phyloP scores from a whole-genome alignment of 2,797 vertebrate species.

The Lepus townsendii region DNA sequence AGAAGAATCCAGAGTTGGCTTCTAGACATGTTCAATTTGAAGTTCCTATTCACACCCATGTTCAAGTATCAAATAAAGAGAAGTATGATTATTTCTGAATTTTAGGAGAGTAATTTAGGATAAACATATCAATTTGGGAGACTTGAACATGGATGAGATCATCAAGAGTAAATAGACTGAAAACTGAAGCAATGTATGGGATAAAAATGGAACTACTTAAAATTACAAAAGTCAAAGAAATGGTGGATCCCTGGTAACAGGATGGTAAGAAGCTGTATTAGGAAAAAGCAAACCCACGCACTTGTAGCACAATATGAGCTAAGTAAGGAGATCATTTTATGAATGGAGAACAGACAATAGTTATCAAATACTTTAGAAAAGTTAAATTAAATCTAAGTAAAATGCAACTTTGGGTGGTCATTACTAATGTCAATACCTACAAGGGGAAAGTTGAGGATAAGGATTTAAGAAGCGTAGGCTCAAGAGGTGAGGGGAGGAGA shows the following conservation, averaged over 20 bases:
- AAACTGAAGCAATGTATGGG: background rate
- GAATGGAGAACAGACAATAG: background rate
- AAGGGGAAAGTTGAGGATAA: background rate
- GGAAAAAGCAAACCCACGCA: background rate
- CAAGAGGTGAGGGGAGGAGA: background rate
- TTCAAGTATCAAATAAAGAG: slow-evolving; percentile 22
- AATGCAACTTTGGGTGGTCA: background rate
- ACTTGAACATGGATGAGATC: background rate
- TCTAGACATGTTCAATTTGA: background rate
- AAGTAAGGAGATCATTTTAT: slow-evolving; percentile 16
- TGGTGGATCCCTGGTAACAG: background rate
- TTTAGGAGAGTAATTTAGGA: background rate
- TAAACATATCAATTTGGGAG: background rate
- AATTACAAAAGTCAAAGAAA: background rate
- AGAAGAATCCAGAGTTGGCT: background rate
- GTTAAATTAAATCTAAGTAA: slow-evolving; percentile 20
- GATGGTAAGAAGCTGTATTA: background rate
- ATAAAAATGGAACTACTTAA: background rate
- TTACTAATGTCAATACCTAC: background rate
- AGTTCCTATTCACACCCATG: background rate
- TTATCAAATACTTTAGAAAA: slow-evolving; percentile 7
- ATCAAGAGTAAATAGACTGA: background rate
- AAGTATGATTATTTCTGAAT: slow-evolving; percentile 13
- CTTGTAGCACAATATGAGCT: background rate
- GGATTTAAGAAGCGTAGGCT: background rate